phyloP scores from a whole-genome alignment of 2,888 invertebrate species.

The Bombylius major region DNA sequence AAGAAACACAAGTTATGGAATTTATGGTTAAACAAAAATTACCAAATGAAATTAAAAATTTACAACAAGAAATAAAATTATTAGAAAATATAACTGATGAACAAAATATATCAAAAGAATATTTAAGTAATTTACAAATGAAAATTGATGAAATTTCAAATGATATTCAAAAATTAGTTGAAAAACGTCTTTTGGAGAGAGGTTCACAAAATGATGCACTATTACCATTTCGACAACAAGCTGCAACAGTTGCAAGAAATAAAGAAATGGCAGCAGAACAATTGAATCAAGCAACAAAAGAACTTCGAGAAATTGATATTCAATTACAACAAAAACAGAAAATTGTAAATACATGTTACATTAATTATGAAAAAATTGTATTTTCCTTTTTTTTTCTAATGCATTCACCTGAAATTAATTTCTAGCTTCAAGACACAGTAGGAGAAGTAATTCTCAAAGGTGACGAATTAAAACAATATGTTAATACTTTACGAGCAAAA shows the following conservation, averaged over 20 bases:
- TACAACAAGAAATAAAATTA: constrained; percentile 54
- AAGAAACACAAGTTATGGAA: constrained; percentile 41
- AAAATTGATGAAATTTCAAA: constrained; percentile 45
- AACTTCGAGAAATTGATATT: constrained; percentile 46
- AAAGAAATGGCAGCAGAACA: constrained; percentile 62
- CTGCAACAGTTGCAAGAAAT: constrained; percentile 63
- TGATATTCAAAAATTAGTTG: constrained; percentile 59
- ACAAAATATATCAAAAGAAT: constrained; percentile 51
- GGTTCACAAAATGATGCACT: constrained; percentile 60
- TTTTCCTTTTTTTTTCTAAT: not conserved
- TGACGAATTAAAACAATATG: constrained; percentile 75
- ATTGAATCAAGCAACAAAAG: constrained; percentile 51
- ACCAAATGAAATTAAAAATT: constrained; percentile 53
- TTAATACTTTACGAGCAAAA: constrained; percentile 65
- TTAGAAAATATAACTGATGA: constrained; percentile 55
- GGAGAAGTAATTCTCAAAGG: constrained; percentile 62
- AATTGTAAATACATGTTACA: constrained; percentile 36
- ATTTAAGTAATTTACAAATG: constrained; percentile 48
- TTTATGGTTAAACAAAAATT: constrained; percentile 69
- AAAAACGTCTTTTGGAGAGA: constrained; percentile 51
- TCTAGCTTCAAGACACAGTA: constrained; percentile 38
- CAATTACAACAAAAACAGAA: constrained; percentile 46
- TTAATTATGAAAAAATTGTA: no score
- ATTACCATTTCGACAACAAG: constrained; percentile 75
- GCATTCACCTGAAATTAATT: not conserved